Conservation (phyloP, 1,140 invertebrate species). For the Conus ventricosus region DNA sequence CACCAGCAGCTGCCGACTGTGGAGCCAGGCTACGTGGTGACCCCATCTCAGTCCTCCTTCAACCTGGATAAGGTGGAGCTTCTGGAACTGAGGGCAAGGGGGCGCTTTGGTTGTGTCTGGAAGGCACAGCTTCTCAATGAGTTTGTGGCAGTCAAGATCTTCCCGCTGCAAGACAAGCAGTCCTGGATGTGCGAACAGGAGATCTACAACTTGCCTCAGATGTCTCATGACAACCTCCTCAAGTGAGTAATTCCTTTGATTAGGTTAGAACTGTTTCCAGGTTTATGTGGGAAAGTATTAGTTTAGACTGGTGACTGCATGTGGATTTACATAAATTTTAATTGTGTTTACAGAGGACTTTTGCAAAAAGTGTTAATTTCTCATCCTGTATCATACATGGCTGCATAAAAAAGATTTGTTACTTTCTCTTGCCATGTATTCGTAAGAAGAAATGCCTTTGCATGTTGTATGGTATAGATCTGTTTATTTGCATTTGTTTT, state of each 20-base stretch:
- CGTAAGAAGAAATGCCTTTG: no score
- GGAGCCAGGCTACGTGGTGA: slow-evolving; percentile 70
- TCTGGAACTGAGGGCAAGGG: slow-evolving; percentile 89
- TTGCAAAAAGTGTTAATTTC: no score
- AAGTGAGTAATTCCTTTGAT: slow-evolving; percentile 63
- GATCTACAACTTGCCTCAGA: slow-evolving; percentile 92
- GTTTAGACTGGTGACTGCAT: no score
- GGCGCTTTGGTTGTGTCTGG: slow-evolving; percentile 97
- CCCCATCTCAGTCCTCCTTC: slow-evolving; percentile 70
- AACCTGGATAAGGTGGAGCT: slow-evolving; percentile 77
- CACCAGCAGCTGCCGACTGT: slow-evolving; percentile 65
- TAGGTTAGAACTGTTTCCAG: no score
- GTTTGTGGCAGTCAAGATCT: slow-evolving; percentile 85
- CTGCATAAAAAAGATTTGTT: no score
- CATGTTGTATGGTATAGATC: no score
- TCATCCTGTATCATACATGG: no score
- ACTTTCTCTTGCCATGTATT: no score
- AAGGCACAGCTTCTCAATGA: slow-evolving; percentile 82
- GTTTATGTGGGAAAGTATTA: no score
- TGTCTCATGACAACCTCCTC: slow-evolving; percentile 94
- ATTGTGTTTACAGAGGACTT: no score
- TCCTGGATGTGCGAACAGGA: slow-evolving; percentile 93
- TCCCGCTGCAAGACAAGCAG: slow-evolving; percentile 84
- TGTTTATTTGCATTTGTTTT: no score
- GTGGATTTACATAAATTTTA: no score